Percentiles rank a stretch among this genome's conserved stretches.
Conservation (phyloP, 2,888 invertebrate genomes). For the Gonocerus acuteangulatus region DNA sequence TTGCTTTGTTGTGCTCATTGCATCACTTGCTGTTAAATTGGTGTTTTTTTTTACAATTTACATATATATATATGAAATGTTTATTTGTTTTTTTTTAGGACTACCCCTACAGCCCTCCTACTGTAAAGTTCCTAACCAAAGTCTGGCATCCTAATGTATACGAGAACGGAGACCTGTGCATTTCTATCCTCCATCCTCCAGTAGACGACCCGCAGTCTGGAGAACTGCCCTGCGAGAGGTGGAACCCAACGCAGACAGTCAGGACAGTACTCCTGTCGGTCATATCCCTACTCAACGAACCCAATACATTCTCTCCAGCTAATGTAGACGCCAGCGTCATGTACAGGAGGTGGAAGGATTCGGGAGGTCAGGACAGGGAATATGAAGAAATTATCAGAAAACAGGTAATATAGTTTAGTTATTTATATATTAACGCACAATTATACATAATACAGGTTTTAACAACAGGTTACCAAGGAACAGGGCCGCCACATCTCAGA, state of each 20-base stretch:
- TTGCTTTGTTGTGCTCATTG: too few species aligned
- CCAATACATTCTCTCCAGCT: constrained; percentile 34
- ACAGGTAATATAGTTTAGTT: constrained; percentile 18
- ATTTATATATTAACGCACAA: background rate
- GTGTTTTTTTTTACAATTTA: too few species aligned
- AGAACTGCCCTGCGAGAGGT: constrained; percentile 34
- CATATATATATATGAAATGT: too few species aligned
- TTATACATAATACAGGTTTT: too few species aligned
- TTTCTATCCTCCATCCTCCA: constrained; percentile 34
- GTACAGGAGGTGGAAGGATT: constrained; percentile 33
- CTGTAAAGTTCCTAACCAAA: constrained; percentile 31
- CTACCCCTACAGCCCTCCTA: constrained; percentile 34
- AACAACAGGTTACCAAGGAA: too few species aligned
- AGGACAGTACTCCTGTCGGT: constrained; percentile 33
- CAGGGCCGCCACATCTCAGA: too few species aligned
- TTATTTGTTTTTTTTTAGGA: constrained; percentile 28
- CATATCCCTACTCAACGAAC: constrained; percentile 34
- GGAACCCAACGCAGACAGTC: constrained; percentile 36
- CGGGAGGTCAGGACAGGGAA: constrained; percentile 30
- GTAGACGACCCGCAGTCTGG: constrained; percentile 35
- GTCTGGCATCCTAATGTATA: constrained; percentile 35
- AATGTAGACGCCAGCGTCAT: constrained; percentile 35
- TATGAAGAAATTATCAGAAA: constrained; percentile 31
- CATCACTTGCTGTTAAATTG: too few species aligned
- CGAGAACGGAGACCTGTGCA: constrained; percentile 35